These are phyloP conservation scores for Takifugu flavidus DNA, from an alignment of 2,113 vertebrate species.

Conservation along the genomic window DNA sequence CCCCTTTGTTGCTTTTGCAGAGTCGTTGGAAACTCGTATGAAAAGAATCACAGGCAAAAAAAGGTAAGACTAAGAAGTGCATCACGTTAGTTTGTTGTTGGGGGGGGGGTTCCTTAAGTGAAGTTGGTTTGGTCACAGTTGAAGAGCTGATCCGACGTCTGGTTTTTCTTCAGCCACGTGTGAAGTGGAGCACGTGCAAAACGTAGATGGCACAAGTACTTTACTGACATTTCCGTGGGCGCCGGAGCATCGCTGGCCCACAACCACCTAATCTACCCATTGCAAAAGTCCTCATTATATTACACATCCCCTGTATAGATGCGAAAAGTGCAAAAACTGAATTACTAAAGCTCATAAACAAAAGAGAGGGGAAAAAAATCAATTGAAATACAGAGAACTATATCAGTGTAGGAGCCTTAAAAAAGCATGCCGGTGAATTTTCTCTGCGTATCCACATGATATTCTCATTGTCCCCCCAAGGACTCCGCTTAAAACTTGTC, in stretches of 20 bases:
- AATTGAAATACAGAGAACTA: conserved; percentile 66
- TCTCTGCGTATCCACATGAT: conserved; percentile 82
- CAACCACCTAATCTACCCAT: conserved; percentile 59
- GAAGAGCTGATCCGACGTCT: conserved; percentile 24
- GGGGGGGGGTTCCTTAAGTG: conserved; percentile 31
- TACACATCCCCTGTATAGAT: conserved; percentile 94
- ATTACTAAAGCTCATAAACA: conserved; percentile 83
- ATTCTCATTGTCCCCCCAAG: conserved; percentile 59
- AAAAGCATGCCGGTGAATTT: conserved; percentile 89
- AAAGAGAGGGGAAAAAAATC: conserved; percentile 39
- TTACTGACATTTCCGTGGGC: conserved; percentile 59
- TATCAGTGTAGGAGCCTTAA: conserved; percentile 85
- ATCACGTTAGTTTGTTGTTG: conserved; percentile 54
- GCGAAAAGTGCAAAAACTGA: conserved; percentile 97
- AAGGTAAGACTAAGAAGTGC: conserved; percentile 72
- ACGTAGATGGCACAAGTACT: conserved; percentile 58
- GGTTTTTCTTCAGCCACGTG: conserved; percentile 28
- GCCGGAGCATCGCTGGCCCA: conserved; percentile 52
- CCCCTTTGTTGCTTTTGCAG: conserved; percentile 49
- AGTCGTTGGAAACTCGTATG: conserved; percentile 47
- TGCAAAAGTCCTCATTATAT: conserved; percentile 80
- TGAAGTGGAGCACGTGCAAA: conserved; percentile 62
- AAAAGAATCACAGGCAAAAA: conserved; percentile 65
- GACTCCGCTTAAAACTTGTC: conserved; percentile 79
- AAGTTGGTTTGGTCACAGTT: conserved; percentile 71